Evolutionary conservation across 2,888 invertebrate genomes (phyloP).

Genomic region (Eledona agricola): DNA sequence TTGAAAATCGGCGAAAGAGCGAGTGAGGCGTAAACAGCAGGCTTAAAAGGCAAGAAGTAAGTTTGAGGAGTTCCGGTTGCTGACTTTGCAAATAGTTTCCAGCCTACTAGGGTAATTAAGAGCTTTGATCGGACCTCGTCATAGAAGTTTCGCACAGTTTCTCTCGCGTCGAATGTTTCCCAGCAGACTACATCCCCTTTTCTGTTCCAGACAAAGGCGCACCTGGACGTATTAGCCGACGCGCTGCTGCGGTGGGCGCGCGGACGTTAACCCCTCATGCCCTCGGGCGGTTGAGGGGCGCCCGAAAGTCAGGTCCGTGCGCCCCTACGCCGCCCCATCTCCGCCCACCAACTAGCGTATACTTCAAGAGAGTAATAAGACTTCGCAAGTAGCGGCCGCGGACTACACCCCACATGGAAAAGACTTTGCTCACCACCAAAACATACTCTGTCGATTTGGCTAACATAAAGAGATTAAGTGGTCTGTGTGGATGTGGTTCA

Average conservation of each 20-base stretch:
- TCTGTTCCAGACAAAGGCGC: conserved; percentile 89
- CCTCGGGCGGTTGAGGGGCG: conserved; percentile 51
- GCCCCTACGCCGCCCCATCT: conserved; percentile 52
- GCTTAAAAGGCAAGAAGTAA: no score
- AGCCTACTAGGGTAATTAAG: no score
- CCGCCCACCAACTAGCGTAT: conserved; percentile 58
- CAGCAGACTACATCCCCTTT: conserved; percentile 42
- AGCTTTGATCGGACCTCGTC: no score
- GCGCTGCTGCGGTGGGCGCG: conserved; percentile 93
- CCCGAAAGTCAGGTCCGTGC: conserved; percentile 59
- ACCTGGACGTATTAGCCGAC: conserved; percentile 93
- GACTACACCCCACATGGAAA: conserved; percentile 37
- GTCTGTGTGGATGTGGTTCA: conserved; percentile 43
- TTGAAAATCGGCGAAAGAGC: no score
- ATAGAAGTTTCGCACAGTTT: no score
- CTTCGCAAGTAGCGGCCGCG: conserved; percentile 58
- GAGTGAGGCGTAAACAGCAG: no score
- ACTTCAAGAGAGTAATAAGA: conserved; percentile 63
- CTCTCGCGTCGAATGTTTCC: no score
- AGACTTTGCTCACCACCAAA: conserved; percentile 21
- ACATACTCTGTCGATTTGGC: conserved; percentile 19
- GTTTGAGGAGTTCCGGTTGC: no score
- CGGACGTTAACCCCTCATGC: conserved; percentile 74
- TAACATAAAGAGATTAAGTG: conserved; percentile 40
- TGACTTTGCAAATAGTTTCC: no score